phyloP scores from a whole-genome alignment of 2,888 invertebrate genomes.

The Hydropsyche betteni region DNA sequence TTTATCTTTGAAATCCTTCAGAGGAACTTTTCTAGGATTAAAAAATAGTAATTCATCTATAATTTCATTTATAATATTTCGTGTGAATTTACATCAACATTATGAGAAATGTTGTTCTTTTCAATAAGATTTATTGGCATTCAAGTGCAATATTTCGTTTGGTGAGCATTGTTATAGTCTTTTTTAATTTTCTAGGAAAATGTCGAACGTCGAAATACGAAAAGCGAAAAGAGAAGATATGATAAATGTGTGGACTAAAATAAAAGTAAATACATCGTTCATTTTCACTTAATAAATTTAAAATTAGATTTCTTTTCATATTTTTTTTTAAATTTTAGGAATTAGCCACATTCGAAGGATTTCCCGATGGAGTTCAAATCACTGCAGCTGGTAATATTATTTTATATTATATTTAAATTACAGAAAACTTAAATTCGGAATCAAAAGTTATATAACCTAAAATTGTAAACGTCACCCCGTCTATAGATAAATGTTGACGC shows the following conservation, averaged over 20 bases:
- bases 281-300: neutral
- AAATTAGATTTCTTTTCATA: neutral
- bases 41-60: too few species aligned
- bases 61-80: too few species aligned
- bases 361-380: conserved; percentile 70
- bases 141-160: neutral
- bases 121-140: neutral
- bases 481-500: too few species aligned
- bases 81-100: too few species aligned
- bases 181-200: conserved; percentile 1
- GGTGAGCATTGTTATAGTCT: neutral
- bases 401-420: too few species aligned
- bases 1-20: too few species aligned
- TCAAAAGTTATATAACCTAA: too few species aligned
- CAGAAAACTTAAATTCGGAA: too few species aligned
- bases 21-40: too few species aligned
- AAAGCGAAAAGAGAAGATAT: conserved; percentile 46
- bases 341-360: conserved; percentile 72
- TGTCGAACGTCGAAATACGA: conserved; percentile 29
- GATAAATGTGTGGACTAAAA: conserved; percentile 43
- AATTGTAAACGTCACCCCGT: too few species aligned
- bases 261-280: conserved; percentile 37
- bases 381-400: conserved; percentile 59
- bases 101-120: too few species aligned
- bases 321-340: conserved; percentile 61